phyloP scores from a whole-genome alignment of 2,797 vertebrate species.

The Steatocranus sp. region DNA sequence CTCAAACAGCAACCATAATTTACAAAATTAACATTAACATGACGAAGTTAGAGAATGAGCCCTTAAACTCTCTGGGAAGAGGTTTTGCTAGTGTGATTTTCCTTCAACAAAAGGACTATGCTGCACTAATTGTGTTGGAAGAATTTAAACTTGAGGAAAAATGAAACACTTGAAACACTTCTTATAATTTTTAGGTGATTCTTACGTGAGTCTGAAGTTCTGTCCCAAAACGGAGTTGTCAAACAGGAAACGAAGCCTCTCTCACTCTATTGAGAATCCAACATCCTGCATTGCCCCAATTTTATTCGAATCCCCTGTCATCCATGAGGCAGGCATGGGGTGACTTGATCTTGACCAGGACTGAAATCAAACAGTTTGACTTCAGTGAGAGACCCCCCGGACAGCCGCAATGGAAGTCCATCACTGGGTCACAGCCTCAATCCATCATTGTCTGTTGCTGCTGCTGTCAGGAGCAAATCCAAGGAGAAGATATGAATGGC shows the following conservation, averaged over 20 bases:
- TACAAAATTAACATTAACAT: background rate
- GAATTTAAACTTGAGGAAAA: background rate
- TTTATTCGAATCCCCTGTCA: conserved; percentile 23
- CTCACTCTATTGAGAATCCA: background rate
- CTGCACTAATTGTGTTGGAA: background rate
- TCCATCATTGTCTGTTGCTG: conserved; percentile 50
- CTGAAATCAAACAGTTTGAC: conserved; percentile 40
- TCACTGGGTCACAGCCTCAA: conserved; percentile 65
- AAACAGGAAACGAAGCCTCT: background rate
- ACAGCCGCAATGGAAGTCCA: conserved; percentile 53
- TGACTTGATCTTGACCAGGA: conserved; percentile 4
- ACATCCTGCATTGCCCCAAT: background rate
- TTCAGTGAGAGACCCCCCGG: conserved; percentile 24
- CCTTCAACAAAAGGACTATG: background rate
- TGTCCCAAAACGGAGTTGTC: background rate
- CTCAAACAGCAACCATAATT: background rate
- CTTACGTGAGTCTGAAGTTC: background rate
- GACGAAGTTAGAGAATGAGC: background rate
- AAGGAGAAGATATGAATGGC: conserved; percentile 39
- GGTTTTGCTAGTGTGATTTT: background rate
- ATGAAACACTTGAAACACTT: background rate
- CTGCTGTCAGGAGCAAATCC: conserved; percentile 24
- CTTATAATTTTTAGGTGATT: background rate
- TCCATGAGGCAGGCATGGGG: background rate
- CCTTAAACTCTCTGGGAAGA: background rate